Evolutionary conservation across 2,888 invertebrate species (phyloP), one percentile per base, ranked within the genome.

Genomic region (Tipula lateralis): DNA sequence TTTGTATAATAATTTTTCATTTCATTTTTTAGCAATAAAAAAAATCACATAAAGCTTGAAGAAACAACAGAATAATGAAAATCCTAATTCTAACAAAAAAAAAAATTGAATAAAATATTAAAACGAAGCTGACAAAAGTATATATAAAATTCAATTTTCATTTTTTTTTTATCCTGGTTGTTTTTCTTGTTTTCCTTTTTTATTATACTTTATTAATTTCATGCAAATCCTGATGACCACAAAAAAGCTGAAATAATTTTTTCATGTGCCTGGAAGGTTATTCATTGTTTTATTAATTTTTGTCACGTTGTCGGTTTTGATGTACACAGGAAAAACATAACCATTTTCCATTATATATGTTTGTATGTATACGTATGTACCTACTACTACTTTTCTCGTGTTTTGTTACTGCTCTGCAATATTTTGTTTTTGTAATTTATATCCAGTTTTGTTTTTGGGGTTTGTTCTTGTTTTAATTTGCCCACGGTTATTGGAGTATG

Each of bases 241-340:
- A 66, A 66, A 66, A 66, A 66, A 24, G 66, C 66, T 66, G 66
- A 9, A 66, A 66, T 66, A 66, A 3, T 24, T 66, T 66, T 66
- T 66, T 9, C 66, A 66, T 66, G 19, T 66, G 66, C 66, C 66
- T 24, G 24, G 66, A 66, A 66, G 66, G 66, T 66, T 66, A 24
- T 66, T 66, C 66, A 66, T 66, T 66, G 66, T 66, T 66, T 66
- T 66, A 66, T 66, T 66, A 66, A 66, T 66, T 66, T 66, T 66
- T 66, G 66, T 66, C 66, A 66, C 66, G 66, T 66, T 66, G 66
- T 66, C 24, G 24, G 19, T 66, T 66, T 66, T 66, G 66, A 24
- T 66, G 24, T 24, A 66, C 24, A 66, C 24, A 24, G 66, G n/a
- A 66, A 24, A 66, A 44, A 66, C 66, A 66, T 66, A 24, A 66